phyloP scores from a whole-genome alignment of 2,888 invertebrate species.

The Hylaea fasciaria region DNA sequence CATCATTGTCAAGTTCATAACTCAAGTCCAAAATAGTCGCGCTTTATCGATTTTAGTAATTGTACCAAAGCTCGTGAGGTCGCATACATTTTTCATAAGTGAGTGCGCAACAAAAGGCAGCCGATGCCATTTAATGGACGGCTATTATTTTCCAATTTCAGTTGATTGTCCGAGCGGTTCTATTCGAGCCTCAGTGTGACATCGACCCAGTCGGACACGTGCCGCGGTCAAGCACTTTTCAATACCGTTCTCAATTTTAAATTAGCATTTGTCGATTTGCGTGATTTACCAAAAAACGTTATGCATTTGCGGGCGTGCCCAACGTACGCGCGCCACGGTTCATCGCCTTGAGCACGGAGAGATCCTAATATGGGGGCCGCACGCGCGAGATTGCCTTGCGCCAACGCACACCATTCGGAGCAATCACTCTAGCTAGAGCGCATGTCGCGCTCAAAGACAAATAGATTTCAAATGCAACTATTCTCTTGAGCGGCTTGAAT shows the following conservation, averaged over 20 bases:
- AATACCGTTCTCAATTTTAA: conserved; percentile 8
- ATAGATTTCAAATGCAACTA: conserved; percentile 30
- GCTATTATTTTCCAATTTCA: conserved; percentile 72
- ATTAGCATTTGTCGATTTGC: conserved; percentile 14
- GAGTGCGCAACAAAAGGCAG: conserved; percentile 54
- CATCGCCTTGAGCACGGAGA: conserved; percentile 82
- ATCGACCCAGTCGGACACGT: conserved; percentile 49
- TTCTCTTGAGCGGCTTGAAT: conserved; percentile 47
- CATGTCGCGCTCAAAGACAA: conserved; percentile 48
- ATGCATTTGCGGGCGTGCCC: conserved; percentile 41
- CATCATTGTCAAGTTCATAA: conserved; percentile 58
- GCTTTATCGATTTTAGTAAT: conserved; percentile 58
- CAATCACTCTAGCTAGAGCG: conserved; percentile 66
- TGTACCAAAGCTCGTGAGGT: conserved; percentile 59
- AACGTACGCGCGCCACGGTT: conserved; percentile 76
- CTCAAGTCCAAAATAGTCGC: conserved; percentile 41
- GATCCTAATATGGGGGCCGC: conserved; percentile 79
- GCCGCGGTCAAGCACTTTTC: conserved; percentile 36
- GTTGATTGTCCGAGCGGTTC: conserved; percentile 55
- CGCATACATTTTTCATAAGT: conserved; percentile 68
- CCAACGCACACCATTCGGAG: conserved; percentile 75
- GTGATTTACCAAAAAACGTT: conserved; percentile 32
- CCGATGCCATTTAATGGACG: conserved; percentile 55
- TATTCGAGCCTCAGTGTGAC: conserved; percentile 54
- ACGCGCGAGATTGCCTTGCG: conserved; percentile 75